Base-by-base conservation (phyloP, 1,140 invertebrate genomes). In the Eumaeus atala region DNA sequence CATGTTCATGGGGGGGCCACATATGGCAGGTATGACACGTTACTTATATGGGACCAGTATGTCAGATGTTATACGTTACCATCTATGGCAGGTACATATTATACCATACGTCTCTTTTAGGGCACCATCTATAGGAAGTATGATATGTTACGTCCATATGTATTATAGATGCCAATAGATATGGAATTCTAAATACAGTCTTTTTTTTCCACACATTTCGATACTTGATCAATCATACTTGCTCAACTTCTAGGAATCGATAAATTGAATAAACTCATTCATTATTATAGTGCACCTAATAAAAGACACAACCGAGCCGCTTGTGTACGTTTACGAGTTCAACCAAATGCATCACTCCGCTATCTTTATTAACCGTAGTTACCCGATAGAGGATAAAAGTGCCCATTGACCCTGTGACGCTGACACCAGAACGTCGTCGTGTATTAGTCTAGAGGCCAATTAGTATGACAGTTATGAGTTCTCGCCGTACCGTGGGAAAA, bases 241-340 rank as follows among this genome's bases (percentile, higher is more conserved):
- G n/a, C n/a, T n/a, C 77, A 74, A 65, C 58, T 82, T 77, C 76
- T 77, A 44, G 63, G 77, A 79, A 85, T 72, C 69, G 75, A 83
- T 83, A 82, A 42, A 83, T 85, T 82, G 75, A 83, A 85, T 85
- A 82, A 85, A 82, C 73, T 80, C 78, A 72, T 83, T 83, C 82
- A 85, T 85, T 80, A 76, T 75, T 72, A 77, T 69, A 60, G 55
- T 74, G 72, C 67, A 72, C 61, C 62, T 71, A 69, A 81, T 85
- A 83, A 85, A 85, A 77, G 67, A 60, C 64, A 85, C 77, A 85
- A 80, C 59, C 70, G 65, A 53, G 40, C 44, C 70, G 82, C 74
- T 83, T 85, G 79, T 85, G 63, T 66, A 57, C 58, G 76, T 85
- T 85, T 78, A 85, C 75, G 82, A 80, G 70, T 70, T 66, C 59